phyloP scores from a whole-genome alignment of 2,888 invertebrate species.

The Melanostoma mellinum region DNA sequence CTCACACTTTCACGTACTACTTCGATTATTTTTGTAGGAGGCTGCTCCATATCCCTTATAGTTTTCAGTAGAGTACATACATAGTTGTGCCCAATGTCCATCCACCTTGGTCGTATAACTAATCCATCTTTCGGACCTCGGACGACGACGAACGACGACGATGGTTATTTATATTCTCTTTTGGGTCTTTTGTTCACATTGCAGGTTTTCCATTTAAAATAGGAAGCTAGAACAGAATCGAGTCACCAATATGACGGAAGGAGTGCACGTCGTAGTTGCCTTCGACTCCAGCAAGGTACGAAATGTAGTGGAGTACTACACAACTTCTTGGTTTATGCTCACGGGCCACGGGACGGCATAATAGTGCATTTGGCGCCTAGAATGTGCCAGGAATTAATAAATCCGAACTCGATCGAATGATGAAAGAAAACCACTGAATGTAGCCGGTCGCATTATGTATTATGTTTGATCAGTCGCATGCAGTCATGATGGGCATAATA shows the following conservation, averaged over 20 bases:
- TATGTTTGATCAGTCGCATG: slow-evolving; percentile 71
- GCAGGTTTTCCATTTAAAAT: slow-evolving; percentile 53
- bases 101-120: slow-evolving; percentile 39
- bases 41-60: slow-evolving; percentile 57
- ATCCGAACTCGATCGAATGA: slow-evolving; percentile 65
- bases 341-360: slow-evolving; percentile 42
- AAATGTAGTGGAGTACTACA: neutral
- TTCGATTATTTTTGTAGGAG: slow-evolving; percentile 49
- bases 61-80: slow-evolving; percentile 12
- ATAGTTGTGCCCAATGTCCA: slow-evolving; percentile 30
- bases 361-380: slow-evolving; percentile 70
- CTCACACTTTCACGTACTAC: slow-evolving; percentile 71
- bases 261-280: slow-evolving; percentile 69
- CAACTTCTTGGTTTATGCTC: slow-evolving; percentile 50
- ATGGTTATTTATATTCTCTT: slow-evolving; percentile 30
- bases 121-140: slow-evolving; percentile 54
- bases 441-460: slow-evolving; percentile 65
- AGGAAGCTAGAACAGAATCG: slow-evolving; percentile 72
- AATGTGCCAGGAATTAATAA: slow-evolving; percentile 73
- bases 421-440: slow-evolving; percentile 58
- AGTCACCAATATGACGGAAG: slow-evolving; percentile 73
- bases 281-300: slow-evolving; percentile 27
- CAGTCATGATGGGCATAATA: slow-evolving; percentile 68
- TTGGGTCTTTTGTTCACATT: slow-evolving; percentile 25
- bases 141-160: slow-evolving; percentile 6